phyloP scores from a whole-genome alignment of 2,888 invertebrate genomes.

The Aphodius sticticus region DNA sequence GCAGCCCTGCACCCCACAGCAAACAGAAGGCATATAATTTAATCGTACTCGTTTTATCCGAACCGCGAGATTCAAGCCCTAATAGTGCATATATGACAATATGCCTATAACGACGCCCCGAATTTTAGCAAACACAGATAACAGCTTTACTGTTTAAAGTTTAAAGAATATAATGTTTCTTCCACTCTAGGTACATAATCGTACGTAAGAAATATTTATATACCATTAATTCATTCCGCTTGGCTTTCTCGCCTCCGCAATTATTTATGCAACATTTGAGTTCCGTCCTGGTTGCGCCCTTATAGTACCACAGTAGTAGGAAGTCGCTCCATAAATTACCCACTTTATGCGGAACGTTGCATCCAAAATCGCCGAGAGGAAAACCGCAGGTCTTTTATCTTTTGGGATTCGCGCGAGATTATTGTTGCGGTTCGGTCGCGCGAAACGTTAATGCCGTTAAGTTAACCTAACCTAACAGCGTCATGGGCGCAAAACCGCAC shows the following conservation, averaged over 20 bases:
- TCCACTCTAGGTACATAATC: neutral
- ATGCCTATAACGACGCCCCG: no score
- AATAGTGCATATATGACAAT: no score
- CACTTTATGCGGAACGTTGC: neutral
- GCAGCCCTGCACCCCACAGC: no score
- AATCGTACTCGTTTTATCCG: no score
- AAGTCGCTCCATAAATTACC: neutral
- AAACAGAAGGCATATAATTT: no score
- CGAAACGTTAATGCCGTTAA: neutral
- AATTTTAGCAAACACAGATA: no score
- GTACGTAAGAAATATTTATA: slow-evolving; percentile 51
- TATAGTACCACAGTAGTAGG: neutral
- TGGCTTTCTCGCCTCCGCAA: slow-evolving; percentile 40
- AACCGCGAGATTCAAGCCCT: no score
- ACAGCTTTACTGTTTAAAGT: no score
- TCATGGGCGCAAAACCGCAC: neutral
- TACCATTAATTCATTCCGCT: slow-evolving; percentile 53
- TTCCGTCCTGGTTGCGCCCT: slow-evolving; percentile 43
- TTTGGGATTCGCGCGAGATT: neutral
- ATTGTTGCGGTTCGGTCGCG: neutral
- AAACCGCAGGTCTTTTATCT: neutral
- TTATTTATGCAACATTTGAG: slow-evolving; percentile 56
- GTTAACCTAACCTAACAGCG: neutral
- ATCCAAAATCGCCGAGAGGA: neutral
- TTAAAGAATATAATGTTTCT: no score